Base-by-base conservation (phyloP, 2,888 invertebrate genomes). In the Acrobasis repandana region DNA sequence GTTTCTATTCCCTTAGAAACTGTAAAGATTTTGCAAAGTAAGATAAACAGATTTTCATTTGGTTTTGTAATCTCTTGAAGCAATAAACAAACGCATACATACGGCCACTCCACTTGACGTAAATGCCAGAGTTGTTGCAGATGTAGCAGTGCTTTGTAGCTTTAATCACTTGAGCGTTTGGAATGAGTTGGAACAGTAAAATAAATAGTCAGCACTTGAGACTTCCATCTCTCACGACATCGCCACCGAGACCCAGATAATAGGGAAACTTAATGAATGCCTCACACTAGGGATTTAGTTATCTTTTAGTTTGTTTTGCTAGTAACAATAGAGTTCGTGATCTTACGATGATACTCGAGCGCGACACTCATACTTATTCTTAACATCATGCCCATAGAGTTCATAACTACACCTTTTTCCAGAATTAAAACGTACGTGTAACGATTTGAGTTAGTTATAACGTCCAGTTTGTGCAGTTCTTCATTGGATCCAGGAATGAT, bases 381-480 rank as follows among this genome's bases (percentile, higher is more conserved):
- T 86, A 86, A 65, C 16, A 0, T 34, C 20, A 64, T 66, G 60
- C 47, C 0, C 28, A 51, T 62, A 84, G 71, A 74, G 83, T 82
- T 60, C 65, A 80, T 66, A 77, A 65, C 81, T 61, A 60, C 61
- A 63, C 43, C 49, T 62, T 51, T 34, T n/a, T 51, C 46, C 47
- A 65, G 68, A 69, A 69, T 67, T 82, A 83, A 85, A 87, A 83
- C 79, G 82, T 76, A 80, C 84, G 85, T 87, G 83, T 86, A 86
- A 88, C 82, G 84, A 76, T 84, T 84, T 81, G 82, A 85, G 88
- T 90, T 90, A 90, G 90, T 90, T 90, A 90, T 90, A 83, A 83
- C 82, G 78, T 80, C 88, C 86, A 86, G 89, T 86, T 86, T 84
- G 82, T 85, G 80, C 82, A 84, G 82, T 84, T 79, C 79, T 82